These are phyloP conservation scores for Drepana arcuata DNA, from an alignment of 1,140 invertebrate species.

Conservation along the genomic window DNA sequence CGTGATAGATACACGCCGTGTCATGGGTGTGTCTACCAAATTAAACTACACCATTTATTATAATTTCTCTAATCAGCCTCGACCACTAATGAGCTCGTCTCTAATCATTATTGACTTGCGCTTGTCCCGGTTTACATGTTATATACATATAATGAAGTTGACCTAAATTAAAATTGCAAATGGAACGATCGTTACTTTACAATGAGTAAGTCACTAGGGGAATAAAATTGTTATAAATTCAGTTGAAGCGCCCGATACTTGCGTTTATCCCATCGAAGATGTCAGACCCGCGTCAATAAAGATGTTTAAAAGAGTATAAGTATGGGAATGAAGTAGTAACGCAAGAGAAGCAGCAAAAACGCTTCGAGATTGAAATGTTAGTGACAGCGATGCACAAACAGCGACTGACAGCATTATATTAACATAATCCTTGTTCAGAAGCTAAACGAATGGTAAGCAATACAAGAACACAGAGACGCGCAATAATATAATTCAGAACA, in stretches of 20 bases:
- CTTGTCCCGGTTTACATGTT: no score
- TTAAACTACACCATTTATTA: conserved; percentile 69
- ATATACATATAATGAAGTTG: no score
- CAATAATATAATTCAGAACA: no score
- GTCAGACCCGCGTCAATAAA: conserved; percentile 64
- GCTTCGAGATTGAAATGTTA: conserved; percentile 65
- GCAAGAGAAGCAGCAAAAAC: conserved; percentile 59
- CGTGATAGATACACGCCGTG: conserved; percentile 57
- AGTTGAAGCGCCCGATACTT: conserved; percentile 12
- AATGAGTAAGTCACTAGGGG: no score
- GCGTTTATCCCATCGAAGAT: conserved; percentile 41
- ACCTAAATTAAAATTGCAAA: no score
- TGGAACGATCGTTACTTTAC: no score
- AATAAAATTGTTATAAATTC: no score
- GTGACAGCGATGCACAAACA: conserved; percentile 68
- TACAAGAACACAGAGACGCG: conserved; percentile 63
- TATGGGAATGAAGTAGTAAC: conserved; percentile 33
- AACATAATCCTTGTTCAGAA: conserved; percentile 67
- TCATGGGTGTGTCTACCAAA: conserved; percentile 64
- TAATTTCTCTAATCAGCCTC: conserved; percentile 56
- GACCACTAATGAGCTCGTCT: conserved; percentile 38
- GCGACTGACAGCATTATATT: conserved; percentile 65
- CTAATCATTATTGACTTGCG: conserved; percentile 10
- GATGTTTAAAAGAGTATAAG: conserved; percentile 62
- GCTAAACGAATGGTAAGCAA: conserved; percentile 60